Percentiles rank a stretch among this genome's conserved stretches.
Evolutionary conservation across 1,140 invertebrate genomes (phyloP).

Genomic region (Heliconius hewitsoni): DNA sequence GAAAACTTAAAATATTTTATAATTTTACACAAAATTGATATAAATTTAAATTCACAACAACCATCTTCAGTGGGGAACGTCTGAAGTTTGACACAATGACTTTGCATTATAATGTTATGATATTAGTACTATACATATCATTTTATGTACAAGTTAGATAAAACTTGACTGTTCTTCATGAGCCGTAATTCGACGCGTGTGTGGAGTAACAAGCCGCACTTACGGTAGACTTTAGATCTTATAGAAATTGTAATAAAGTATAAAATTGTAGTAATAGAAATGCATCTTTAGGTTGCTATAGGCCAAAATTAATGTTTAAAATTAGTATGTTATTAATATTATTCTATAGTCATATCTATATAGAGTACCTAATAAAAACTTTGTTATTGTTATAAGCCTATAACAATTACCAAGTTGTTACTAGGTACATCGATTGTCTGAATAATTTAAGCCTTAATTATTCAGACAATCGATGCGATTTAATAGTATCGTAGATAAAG

Average conservation of each 20-base stretch:
- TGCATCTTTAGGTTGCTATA: neutral
- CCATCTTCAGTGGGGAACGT: too few relatives aligned
- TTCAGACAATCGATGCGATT: too few relatives aligned
- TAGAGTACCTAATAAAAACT: neutral
- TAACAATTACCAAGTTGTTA: too few relatives aligned
- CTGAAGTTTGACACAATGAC: neutral
- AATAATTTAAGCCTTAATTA: too few relatives aligned
- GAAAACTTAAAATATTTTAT: too few relatives aligned
- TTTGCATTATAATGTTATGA: neutral
- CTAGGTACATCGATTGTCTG: too few relatives aligned
- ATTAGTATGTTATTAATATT: neutral
- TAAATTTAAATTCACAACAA: too few relatives aligned
- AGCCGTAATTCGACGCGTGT: constrained; percentile 1
- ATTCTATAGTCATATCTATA: neutral
- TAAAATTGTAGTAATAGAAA: neutral
- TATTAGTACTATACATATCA: neutral
- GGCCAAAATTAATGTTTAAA: neutral
- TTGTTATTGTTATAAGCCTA: neutral
- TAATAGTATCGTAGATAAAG: too few relatives aligned
- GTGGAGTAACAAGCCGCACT: neutral
- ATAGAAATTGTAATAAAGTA: neutral
- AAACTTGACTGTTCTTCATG: constrained; percentile 4
- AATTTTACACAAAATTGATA: too few relatives aligned
- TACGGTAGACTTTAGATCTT: neutral
- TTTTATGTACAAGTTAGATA: neutral